Percentiles rank a stretch among this genome's conserved stretches.
These are phyloP conservation scores for Hyla sarda DNA, from an alignment of 2,113 vertebrate genomes.

Conservation along the genomic window DNA sequence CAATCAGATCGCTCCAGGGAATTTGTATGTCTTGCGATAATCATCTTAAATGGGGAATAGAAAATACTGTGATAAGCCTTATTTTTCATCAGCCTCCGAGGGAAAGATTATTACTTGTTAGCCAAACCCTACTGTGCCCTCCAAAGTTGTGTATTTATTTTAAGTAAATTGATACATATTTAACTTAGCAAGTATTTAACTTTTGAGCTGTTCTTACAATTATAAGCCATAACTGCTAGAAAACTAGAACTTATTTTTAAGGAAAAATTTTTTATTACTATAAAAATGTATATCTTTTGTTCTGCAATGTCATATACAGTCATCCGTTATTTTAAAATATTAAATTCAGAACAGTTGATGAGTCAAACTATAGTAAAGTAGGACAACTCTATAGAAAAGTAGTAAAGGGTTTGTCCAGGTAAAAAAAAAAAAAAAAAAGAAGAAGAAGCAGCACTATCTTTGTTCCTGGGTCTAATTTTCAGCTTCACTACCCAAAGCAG, in stretches of 20 bases:
- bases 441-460: too few relatives aligned
- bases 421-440: too few relatives aligned
- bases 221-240: background rate
- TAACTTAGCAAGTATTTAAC: constrained; percentile 28
- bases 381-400: background rate
- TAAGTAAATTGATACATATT: constrained; percentile 53
- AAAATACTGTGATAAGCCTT: constrained; percentile 58
- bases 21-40: constrained; percentile 56
- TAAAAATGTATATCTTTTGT: background rate
- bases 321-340: background rate
- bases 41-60: constrained; percentile 57
- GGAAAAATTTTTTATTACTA: background rate
- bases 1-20: constrained; percentile 55
- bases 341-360: background rate
- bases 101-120: constrained; percentile 57
- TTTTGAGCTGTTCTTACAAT: constrained; percentile 28
- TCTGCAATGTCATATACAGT: background rate
- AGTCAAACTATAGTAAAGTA: background rate
- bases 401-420: background rate
- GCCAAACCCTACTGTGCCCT: constrained; percentile 45
- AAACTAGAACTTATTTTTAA: background rate
- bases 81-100: constrained; percentile 56
- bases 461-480: too few relatives aligned
- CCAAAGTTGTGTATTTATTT: constrained; percentile 50
- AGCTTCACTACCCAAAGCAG: too few relatives aligned